Conservation (phyloP, 2,113 vertebrate species). For the Ceyx melanurus region DNA sequence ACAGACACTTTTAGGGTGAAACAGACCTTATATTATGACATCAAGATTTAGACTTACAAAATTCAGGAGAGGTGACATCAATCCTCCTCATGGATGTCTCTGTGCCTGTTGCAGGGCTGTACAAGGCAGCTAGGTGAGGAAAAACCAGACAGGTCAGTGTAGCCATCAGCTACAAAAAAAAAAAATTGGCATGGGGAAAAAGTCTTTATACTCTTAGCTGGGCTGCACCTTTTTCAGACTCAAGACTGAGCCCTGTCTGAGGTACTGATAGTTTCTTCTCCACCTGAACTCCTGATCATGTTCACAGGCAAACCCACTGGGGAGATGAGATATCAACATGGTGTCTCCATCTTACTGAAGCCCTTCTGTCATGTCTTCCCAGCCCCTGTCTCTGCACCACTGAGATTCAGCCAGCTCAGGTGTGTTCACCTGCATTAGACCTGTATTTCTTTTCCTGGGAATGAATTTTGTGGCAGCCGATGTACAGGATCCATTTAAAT, state of each 20-base stretch:
- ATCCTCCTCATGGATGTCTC: accelerated
- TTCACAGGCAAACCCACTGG: accelerated
- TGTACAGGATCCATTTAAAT: not conserved
- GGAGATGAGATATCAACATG: accelerated
- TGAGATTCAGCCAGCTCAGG: not conserved
- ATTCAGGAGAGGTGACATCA: not conserved
- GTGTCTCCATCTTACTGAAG: not conserved
- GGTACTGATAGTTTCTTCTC: not conserved
- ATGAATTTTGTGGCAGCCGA: not conserved
- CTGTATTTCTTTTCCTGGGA: not conserved
- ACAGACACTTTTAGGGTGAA: not conserved
- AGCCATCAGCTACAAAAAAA: not conserved
- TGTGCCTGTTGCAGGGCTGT: not conserved
- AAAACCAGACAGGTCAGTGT: accelerated
- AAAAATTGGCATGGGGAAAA: not conserved
- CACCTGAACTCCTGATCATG: not conserved
- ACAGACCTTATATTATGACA: not conserved
- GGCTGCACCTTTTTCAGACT: not conserved
- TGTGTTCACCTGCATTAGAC: not conserved
- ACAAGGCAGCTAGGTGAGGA: not conserved
- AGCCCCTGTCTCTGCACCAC: not conserved
- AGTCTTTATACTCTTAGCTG: not conserved
- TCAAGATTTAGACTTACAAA: not conserved
- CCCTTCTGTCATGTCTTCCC: not conserved
- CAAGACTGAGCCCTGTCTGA: not conserved